A percentile compares a stretch with the other conserved stretches of the same genome.
These are phyloP conservation scores for Itoplectis maculator DNA, from an alignment of 2,888 invertebrate species.

Conservation along the genomic window DNA sequence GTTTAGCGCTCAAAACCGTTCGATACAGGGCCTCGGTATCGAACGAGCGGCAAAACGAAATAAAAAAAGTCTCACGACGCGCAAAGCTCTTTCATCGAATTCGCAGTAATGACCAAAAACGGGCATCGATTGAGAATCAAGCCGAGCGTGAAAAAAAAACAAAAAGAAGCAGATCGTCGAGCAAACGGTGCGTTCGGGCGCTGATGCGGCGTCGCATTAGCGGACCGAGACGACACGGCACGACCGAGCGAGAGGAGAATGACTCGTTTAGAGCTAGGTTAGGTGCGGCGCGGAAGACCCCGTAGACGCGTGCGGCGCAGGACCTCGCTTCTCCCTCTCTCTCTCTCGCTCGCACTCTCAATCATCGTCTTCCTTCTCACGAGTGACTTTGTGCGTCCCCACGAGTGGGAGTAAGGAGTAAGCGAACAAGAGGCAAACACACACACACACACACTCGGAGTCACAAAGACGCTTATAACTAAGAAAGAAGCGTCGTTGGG, in stretches of 20 bases:
- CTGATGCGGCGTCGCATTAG: constrained; percentile 34
- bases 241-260: constrained; percentile 17
- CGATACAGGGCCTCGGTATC: too few relatives aligned
- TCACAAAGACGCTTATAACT: constrained; percentile 15
- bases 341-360: background rate
- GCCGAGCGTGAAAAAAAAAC: too few relatives aligned
- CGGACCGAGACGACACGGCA: background rate
- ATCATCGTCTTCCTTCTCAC: constrained; percentile 10
- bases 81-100: too few relatives aligned
- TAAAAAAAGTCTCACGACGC: too few relatives aligned
- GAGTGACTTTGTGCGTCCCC: constrained; percentile 47
- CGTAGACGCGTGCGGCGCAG: constrained; percentile 19
- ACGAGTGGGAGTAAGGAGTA: constrained; percentile 57
- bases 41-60: too few relatives aligned
- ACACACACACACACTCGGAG: constrained; percentile 18
- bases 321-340: background rate
- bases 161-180: constrained; percentile 18
- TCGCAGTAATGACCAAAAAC: too few relatives aligned
- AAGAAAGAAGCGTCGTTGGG: constrained; percentile 17
- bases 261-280: constrained; percentile 44
- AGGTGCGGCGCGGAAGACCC: constrained; percentile 53
- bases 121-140: too few relatives aligned
- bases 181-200: constrained; percentile 50
- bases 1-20: too few relatives aligned
- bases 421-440: constrained; percentile 47